Conservation (phyloP, 2,797 vertebrate genomes). For the Kryptopterus vitreolus region DNA sequence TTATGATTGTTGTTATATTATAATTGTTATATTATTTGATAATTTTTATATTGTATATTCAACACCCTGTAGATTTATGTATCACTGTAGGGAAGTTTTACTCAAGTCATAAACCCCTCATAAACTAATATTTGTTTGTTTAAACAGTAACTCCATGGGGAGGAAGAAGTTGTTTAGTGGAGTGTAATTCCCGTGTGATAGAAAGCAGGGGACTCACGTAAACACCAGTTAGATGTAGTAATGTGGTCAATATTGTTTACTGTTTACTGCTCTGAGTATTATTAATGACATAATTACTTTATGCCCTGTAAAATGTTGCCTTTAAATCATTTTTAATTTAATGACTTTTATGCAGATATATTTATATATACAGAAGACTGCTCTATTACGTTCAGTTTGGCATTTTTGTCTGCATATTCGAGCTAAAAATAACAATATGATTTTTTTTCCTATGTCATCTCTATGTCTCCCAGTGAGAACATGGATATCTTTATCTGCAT, state of each 20-base stretch:
- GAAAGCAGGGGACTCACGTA: background rate
- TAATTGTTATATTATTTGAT: no score
- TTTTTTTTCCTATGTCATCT: background rate
- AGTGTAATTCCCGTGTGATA: no score
- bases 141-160: background rate
- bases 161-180: no score
- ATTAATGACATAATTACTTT: no score
- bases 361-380: background rate
- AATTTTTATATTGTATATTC: no score
- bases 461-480: background rate
- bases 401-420: background rate
- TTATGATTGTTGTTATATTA: no score
- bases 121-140: background rate
- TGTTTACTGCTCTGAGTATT: background rate
- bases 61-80: no score
- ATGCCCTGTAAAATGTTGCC: no score
- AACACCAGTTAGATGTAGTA: background rate
- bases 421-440: background rate
- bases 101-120: background rate
- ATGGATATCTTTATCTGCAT: background rate
- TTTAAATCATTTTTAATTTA: no score
- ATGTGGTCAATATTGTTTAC: background rate
- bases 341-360: background rate
- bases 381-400: background rate
- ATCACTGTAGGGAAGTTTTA: no score